Conservation (phyloP, 2,113 vertebrate genomes). For the Halcyon senegalensis region DNA sequence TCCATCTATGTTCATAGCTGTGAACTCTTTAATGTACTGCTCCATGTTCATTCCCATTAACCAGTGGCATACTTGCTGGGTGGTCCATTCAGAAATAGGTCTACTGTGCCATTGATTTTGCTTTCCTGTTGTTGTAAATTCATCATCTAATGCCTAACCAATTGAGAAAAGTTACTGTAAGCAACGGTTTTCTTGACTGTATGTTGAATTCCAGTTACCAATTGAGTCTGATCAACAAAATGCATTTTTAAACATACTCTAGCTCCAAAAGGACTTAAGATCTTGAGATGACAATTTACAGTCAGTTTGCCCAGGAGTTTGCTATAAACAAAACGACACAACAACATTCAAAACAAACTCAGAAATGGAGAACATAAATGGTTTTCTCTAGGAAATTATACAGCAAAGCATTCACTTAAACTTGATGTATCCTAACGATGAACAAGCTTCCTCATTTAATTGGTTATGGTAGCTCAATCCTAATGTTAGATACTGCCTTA, state of each 20-base stretch:
- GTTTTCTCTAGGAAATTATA: background rate
- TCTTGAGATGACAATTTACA: background rate
- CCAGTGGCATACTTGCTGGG: slow-evolving; percentile 89
- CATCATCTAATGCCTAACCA: slow-evolving; percentile 84
- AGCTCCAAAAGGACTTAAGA: background rate
- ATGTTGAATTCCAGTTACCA: background rate
- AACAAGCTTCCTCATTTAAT: background rate
- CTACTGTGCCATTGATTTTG: slow-evolving; percentile 90
- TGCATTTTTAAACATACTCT: background rate
- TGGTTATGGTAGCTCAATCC: background rate
- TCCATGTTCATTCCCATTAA: slow-evolving; percentile 91
- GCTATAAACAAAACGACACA: background rate
- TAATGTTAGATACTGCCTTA: background rate
- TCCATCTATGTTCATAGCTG: slow-evolving; percentile 81
- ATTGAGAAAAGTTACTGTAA: slow-evolving; percentile 15
- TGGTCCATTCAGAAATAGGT: slow-evolving; percentile 86
- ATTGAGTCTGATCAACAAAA: background rate
- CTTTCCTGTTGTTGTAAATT: slow-evolving; percentile 78
- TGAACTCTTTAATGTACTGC: slow-evolving; percentile 88
- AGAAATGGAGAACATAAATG: background rate
- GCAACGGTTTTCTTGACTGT: background rate
- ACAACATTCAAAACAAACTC: background rate
- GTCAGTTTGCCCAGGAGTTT: background rate
- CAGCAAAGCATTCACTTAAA: background rate
- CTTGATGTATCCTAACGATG: background rate